Conservation (phyloP, 2,113 vertebrate species). For the Nesoenas mayeri region DNA sequence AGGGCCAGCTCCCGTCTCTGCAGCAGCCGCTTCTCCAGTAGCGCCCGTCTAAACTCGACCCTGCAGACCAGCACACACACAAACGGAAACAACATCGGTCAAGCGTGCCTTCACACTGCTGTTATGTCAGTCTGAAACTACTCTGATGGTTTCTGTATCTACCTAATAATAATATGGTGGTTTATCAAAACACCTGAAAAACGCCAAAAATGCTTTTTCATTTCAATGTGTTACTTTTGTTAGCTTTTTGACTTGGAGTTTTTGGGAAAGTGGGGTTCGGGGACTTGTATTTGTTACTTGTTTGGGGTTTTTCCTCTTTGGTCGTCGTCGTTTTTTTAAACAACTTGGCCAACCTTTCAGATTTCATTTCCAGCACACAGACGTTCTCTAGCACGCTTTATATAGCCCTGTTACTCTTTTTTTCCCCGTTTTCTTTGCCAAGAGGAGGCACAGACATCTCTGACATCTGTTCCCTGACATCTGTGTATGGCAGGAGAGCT, state of each 20-base stretch:
- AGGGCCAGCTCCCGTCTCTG: constrained; percentile 72
- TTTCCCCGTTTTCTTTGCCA: neutral
- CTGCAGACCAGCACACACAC: constrained; percentile 51
- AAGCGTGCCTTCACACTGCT: fast-evolving
- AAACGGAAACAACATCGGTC: no score
- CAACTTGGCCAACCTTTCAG: neutral
- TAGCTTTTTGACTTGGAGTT: neutral
- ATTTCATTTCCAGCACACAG: neutral
- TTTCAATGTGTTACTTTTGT: neutral
- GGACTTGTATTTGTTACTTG: neutral
- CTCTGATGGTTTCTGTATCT: fast-evolving
- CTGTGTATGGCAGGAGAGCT: constrained; percentile 68
- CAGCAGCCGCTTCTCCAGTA: constrained; percentile 70
- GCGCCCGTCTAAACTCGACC: constrained; percentile 79
- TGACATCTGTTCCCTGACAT: constrained; percentile 49
- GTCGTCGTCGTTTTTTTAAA: neutral
- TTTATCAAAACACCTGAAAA: neutral
- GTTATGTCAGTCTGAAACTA: fast-evolving
- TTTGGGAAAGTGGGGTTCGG: neutral
- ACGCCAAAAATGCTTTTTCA: no score
- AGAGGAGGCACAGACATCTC: neutral
- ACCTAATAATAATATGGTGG: fast-evolving
- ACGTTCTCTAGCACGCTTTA: constrained; percentile 4
- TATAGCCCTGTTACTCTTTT: neutral
- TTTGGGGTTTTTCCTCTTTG: neutral